These are phyloP conservation scores for Pinctada fucata DNA, from an alignment of 2,888 invertebrate genomes.

Conservation along the genomic window DNA sequence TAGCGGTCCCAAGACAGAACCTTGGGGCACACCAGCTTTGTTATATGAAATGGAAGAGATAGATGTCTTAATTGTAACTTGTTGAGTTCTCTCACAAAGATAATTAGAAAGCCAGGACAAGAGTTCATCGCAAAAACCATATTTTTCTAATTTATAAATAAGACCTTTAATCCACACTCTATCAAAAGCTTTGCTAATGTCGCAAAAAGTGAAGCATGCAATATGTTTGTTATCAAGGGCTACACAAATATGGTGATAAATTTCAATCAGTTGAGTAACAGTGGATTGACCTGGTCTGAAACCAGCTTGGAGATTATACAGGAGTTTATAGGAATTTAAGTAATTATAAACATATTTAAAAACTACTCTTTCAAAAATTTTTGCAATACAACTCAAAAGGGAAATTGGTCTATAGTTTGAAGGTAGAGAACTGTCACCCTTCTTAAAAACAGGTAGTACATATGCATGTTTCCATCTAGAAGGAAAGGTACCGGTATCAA, in stretches of 20 bases:
- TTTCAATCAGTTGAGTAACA: slow-evolving; percentile 37
- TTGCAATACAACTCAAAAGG: slow-evolving; percentile 33
- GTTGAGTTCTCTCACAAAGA: slow-evolving; percentile 30
- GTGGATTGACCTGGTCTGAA: slow-evolving; percentile 39
- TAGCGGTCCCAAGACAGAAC: slow-evolving; percentile 26
- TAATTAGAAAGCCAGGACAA: slow-evolving; percentile 35
- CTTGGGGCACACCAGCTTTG: slow-evolving; percentile 27
- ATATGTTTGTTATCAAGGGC: slow-evolving; percentile 25
- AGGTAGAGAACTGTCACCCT: slow-evolving; percentile 16
- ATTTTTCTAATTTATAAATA: slow-evolving; percentile 36
- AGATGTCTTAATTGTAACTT: slow-evolving; percentile 9
- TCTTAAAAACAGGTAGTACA: slow-evolving; percentile 35
- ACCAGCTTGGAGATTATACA: slow-evolving; percentile 36
- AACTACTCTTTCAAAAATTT: slow-evolving; percentile 36
- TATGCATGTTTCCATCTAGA: slow-evolving; percentile 29
- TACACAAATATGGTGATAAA: slow-evolving; percentile 35
- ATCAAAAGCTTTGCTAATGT: slow-evolving; percentile 44
- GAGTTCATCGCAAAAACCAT: slow-evolving; percentile 30
- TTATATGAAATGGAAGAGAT: background rate
- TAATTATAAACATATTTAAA: slow-evolving; percentile 39
- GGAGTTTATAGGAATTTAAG: slow-evolving; percentile 23
- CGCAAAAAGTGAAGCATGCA: slow-evolving; percentile 41
- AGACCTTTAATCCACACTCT: slow-evolving; percentile 43
- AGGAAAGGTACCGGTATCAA: slow-evolving; percentile 22
- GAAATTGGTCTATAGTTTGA: slow-evolving; percentile 40